Evolutionary conservation across 1,140 invertebrate species (phyloP).

Genomic region (Camponotus floridanus): DNA sequence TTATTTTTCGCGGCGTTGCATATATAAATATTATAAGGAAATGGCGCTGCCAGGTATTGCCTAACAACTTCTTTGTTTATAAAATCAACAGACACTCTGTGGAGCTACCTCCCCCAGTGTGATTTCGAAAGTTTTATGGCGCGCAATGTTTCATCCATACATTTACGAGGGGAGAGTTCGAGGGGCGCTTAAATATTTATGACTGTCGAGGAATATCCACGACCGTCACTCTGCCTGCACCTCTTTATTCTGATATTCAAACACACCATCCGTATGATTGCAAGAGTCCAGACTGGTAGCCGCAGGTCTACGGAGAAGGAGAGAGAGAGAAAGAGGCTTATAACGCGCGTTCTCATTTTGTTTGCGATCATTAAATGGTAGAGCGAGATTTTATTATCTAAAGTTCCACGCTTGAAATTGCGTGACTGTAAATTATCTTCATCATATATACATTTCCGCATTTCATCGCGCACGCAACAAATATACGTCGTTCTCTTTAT

Average conservation of each 20-base stretch:
- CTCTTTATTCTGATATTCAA: conserved; percentile 55
- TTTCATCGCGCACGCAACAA: not conserved
- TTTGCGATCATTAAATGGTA: conserved; percentile 18
- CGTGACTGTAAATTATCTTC: conserved; percentile 9
- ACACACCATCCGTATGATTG: conserved; percentile 42
- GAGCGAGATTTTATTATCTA: not conserved
- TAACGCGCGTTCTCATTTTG: conserved; percentile 4
- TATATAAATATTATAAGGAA: conserved; percentile 11
- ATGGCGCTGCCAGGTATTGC: not conserved
- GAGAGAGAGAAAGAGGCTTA: not conserved
- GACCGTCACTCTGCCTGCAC: conserved; percentile 21
- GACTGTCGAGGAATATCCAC: conserved; percentile 52
- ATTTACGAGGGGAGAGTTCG: conserved; percentile 48
- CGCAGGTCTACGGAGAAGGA: not conserved
- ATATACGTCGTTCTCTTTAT: not conserved
- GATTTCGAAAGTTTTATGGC: conserved; percentile 58
- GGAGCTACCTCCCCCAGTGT: not conserved
- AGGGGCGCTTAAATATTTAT: conserved; percentile 57
- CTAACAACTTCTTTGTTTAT: conserved; percentile 48
- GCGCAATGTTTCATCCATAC: conserved; percentile 59
- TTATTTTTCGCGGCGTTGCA: not conserved
- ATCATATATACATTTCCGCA: no score
- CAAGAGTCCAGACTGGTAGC: not conserved
- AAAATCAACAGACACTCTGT: conserved; percentile 49
- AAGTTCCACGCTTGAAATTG: not conserved